Base-by-base conservation (phyloP, 2,888 invertebrate species). In the Dysmachus trigonus region DNA sequence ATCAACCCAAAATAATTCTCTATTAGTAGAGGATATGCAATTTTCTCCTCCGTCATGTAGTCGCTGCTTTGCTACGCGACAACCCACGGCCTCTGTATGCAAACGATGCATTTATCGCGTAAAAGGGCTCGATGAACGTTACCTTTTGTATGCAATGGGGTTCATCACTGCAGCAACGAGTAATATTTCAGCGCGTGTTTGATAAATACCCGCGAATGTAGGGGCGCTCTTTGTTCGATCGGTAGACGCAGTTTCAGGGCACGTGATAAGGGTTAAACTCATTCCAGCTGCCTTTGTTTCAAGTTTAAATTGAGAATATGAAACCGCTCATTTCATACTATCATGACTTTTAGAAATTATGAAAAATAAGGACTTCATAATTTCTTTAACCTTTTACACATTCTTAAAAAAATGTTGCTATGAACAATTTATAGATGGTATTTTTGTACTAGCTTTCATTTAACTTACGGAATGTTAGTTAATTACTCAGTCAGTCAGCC, bases 1-100 rank as follows among this genome's bases (percentile, higher is more conserved):
- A 86, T 74, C 86, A 86, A 76, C 76, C 76, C 27, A 76, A 76
- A 76, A 76, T 76, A 76, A 76, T 76, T 41, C 38, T 76, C 76
- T 38, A 33, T 35, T 76, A 38, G 22, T 76, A 35, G 41, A 76
- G 47, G 76, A 38, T 22, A 76, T 76, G 38, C 76, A 76, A 76
- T 76, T 76, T 76, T 76, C 22, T 38, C 76, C 76, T 18, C 62
- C 10, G 27, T 76, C 41, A 38, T 38, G 10, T 38, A 38, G 13
- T 35, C 33, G 38, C 2, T 18, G 35, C 22, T 41, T 1, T 35
- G 27, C 76, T 18, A 27, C 76, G 41, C 27, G 8, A 38, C 38
- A 15, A 22, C 13, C n/a, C 7, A 1, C 8, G 73, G n/a, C 73
- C 35, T 73, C 2, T 30, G 33, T 35, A 10, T 27, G 73, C 73